Evolutionary conservation across 1,140 invertebrate species (phyloP).

Genomic region (Pseudomyrmex sp.): DNA sequence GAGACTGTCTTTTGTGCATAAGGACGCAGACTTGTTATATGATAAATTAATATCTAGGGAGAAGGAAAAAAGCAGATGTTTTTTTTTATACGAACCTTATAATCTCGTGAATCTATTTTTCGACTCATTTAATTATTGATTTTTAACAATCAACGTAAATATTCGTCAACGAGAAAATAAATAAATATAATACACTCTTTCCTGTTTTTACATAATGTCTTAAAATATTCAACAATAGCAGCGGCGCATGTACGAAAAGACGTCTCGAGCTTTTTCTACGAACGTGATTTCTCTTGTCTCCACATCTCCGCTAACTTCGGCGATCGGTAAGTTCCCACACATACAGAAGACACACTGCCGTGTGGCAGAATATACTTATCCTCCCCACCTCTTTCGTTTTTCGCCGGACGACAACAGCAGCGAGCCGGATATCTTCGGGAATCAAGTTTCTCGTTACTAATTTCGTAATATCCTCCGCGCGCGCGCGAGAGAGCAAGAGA

Average conservation of each 20-base stretch:
- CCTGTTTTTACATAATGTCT: too few relatives aligned
- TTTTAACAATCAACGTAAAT: too few relatives aligned
- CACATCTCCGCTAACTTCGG: conserved; percentile 19
- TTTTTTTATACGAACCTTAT: not conserved
- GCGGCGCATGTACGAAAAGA: not conserved
- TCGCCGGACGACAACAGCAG: conserved; percentile 19
- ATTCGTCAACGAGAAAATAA: too few relatives aligned
- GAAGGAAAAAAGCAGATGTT: too few relatives aligned
- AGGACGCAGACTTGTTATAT: not conserved
- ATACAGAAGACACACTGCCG: not conserved
- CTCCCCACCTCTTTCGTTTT: not conserved
- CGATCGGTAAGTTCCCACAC: conserved; percentile 47
- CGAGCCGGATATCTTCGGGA: conserved; percentile 37
- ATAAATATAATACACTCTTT: too few relatives aligned
- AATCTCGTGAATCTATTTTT: too few relatives aligned
- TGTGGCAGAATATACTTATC: conserved; percentile 43
- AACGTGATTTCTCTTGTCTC: conserved; percentile 21
- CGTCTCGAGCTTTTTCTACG: not conserved
- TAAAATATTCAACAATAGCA: too few relatives aligned
- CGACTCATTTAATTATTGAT: too few relatives aligned
- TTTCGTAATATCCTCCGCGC: conserved; percentile 56
- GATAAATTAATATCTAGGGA: not conserved
- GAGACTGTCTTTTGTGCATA: not conserved
- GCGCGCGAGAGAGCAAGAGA: conserved; percentile 48
- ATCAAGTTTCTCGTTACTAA: conserved; percentile 56